A percentile compares a stretch with the other conserved stretches of the same genome.
These are phyloP conservation scores for Xiphophorus maculatus DNA, from an alignment of 2,113 vertebrate genomes.

Conservation along the genomic window DNA sequence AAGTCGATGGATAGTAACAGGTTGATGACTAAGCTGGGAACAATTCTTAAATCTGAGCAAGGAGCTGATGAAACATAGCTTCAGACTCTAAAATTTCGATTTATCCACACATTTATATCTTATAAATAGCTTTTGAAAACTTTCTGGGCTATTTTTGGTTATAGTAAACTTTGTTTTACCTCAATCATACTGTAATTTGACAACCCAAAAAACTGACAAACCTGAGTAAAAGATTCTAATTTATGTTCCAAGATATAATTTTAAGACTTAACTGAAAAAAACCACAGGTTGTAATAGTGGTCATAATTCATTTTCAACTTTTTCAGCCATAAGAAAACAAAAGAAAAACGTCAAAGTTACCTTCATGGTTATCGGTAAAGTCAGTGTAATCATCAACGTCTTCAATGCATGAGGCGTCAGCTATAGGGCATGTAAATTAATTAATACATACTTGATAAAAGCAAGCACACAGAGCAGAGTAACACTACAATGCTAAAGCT, in stretches of 20 bases:
- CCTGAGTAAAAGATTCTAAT: not conserved
- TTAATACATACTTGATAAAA: conserved; percentile 24
- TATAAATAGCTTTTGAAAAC: not conserved
- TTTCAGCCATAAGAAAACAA: not conserved
- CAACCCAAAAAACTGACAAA: not conserved
- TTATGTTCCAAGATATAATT: not conserved
- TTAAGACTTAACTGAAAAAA: not conserved
- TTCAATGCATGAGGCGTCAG: conserved; percentile 28
- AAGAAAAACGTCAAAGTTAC: conserved; percentile 31
- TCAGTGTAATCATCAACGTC: conserved; percentile 35
- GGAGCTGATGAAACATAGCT: conserved; percentile 2
- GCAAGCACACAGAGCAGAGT: not conserved
- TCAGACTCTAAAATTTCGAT: conserved; percentile 1
- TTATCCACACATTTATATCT: not conserved
- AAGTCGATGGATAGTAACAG: conserved; percentile 40
- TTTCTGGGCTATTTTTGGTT: not conserved
- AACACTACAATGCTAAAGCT: not conserved
- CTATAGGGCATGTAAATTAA: conserved; percentile 43
- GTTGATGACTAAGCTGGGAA: conserved; percentile 12
- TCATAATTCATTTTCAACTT: not conserved
- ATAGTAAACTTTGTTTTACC: not conserved
- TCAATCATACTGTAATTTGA: not conserved
- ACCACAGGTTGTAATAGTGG: not conserved
- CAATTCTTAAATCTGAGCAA: conserved; percentile 20
- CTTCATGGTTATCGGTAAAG: conserved; percentile 46